These are phyloP conservation scores for Mythimna pallens DNA, from an alignment of 2,888 invertebrate genomes.

Conservation along the genomic window DNA sequence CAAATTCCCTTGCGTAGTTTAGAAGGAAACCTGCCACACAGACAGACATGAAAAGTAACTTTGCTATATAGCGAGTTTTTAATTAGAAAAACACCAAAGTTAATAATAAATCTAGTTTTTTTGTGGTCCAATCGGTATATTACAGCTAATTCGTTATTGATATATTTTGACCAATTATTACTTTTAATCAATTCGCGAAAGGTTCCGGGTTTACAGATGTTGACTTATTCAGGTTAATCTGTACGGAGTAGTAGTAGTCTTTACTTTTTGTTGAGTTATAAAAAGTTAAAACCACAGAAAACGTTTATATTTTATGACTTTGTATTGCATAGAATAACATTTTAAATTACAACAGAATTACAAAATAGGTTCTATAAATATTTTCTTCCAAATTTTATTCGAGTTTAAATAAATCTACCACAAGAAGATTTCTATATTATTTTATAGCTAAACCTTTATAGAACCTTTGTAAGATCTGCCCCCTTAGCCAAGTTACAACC, in stretches of 20 bases:
- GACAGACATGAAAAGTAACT: not conserved
- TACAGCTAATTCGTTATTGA: constrained; percentile 40
- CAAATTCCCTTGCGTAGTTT: not conserved
- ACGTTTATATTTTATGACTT: constrained; percentile 16
- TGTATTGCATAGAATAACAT: not conserved
- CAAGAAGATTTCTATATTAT: no score
- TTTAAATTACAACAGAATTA: not conserved
- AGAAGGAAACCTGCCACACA: not conserved
- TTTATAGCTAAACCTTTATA: no score
- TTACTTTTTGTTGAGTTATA: constrained; percentile 19
- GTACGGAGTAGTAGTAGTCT: constrained; percentile 20
- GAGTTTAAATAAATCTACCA: not conserved
- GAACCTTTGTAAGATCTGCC: no score
- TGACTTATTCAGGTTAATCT: constrained; percentile 45
- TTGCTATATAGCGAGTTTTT: constrained; percentile 20
- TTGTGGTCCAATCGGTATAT: constrained; percentile 27
- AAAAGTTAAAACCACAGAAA: constrained; percentile 19
- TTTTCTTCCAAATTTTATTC: not conserved
- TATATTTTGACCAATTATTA: constrained; percentile 42
- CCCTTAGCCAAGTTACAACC: no score
- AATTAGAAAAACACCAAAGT: constrained; percentile 44
- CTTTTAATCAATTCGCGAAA: constrained; percentile 51
- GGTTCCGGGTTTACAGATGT: constrained; percentile 39
- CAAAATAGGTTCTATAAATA: not conserved
- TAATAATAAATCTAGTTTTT: constrained; percentile 52